Percentiles rank a stretch among this genome's conserved stretches.
Conservation (phyloP, 2,888 invertebrate genomes). For the Luffia ferchaultella region DNA sequence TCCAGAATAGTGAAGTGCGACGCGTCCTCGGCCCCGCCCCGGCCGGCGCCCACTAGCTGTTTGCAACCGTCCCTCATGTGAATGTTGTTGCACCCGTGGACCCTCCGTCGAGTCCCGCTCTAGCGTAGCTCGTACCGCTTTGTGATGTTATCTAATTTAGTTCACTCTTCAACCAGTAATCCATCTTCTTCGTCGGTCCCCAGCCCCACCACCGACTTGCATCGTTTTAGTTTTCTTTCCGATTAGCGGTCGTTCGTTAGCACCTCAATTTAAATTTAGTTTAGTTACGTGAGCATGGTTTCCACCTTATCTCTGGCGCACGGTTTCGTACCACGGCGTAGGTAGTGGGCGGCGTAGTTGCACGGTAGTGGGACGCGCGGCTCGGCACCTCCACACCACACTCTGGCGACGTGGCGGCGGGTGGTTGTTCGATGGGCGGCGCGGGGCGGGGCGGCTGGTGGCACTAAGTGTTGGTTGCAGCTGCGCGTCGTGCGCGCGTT, state of each 20-base stretch:
- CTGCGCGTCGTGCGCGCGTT: slow-evolving; percentile 99
- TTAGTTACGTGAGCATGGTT: background rate
- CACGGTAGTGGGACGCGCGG: slow-evolving; percentile 1
- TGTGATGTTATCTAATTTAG: background rate
- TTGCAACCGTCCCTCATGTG: background rate
- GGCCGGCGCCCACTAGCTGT: too few relatives aligned
- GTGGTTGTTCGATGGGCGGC: too few relatives aligned
- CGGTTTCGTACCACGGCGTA: background rate
- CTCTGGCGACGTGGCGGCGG: slow-evolving; percentile 26
- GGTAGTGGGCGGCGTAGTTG: too few relatives aligned
- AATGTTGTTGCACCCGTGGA: background rate
- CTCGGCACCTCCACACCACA: background rate
- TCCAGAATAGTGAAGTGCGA: too few relatives aligned
- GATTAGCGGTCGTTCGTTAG: background rate
- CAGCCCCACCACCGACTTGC: background rate
- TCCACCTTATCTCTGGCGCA: background rate
- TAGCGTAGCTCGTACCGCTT: background rate
- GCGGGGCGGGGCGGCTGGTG: slow-evolving; percentile 53
- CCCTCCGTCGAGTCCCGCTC: background rate
- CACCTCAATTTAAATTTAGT: background rate
- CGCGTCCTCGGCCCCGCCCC: background rate
- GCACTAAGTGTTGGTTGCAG: slow-evolving; percentile 76
- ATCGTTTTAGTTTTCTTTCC: background rate
- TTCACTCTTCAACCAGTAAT: background rate
- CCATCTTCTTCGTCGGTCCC: background rate